Evolutionary conservation across 2,888 invertebrate genomes (phyloP).

Genomic region (Cylloceria caligata): DNA sequence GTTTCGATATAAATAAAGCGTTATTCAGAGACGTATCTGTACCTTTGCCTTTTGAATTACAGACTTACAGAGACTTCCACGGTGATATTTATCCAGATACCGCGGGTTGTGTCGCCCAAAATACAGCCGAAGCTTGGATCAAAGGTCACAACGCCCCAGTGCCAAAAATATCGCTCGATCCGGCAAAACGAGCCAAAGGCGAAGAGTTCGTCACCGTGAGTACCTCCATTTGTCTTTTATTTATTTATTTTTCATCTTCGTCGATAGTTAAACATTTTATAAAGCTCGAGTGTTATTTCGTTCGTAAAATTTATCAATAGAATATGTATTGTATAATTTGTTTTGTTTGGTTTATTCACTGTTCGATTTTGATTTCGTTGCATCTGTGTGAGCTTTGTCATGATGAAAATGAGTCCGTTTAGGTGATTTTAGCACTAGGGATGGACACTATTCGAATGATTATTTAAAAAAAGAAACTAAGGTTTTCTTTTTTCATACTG

Average conservation of each 20-base stretch:
- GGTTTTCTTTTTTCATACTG: too few relatives aligned
- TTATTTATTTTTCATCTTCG: constrained; percentile 20
- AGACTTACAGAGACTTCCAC: constrained; percentile 97
- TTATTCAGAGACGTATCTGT: constrained; percentile 12
- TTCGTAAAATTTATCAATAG: constrained; percentile 35
- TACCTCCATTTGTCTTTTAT: constrained; percentile 68
- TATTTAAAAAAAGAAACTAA: too few relatives aligned
- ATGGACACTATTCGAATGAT: not conserved
- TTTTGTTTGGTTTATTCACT: constrained; percentile 27
- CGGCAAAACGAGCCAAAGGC: constrained; percentile 88
- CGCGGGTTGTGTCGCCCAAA: constrained; percentile 91
- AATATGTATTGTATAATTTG: constrained; percentile 40
- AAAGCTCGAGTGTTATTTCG: constrained; percentile 12
- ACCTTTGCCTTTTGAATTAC: constrained; percentile 70
- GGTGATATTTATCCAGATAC: constrained; percentile 97
- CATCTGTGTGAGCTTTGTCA: constrained; percentile 54
- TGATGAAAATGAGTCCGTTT: constrained; percentile 63
- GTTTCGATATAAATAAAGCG: constrained; percentile 31
- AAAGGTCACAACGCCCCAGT: constrained; percentile 91
- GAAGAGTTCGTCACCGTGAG: constrained; percentile 88
- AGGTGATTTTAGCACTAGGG: constrained; percentile 60
- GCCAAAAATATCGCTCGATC: constrained; percentile 93
- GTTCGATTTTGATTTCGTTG: constrained; percentile 35
- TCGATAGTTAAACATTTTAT: constrained; percentile 10
- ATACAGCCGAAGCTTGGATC: constrained; percentile 94